Base-by-base conservation (phyloP, 2,797 vertebrate species). In the Mus spretus region DNA sequence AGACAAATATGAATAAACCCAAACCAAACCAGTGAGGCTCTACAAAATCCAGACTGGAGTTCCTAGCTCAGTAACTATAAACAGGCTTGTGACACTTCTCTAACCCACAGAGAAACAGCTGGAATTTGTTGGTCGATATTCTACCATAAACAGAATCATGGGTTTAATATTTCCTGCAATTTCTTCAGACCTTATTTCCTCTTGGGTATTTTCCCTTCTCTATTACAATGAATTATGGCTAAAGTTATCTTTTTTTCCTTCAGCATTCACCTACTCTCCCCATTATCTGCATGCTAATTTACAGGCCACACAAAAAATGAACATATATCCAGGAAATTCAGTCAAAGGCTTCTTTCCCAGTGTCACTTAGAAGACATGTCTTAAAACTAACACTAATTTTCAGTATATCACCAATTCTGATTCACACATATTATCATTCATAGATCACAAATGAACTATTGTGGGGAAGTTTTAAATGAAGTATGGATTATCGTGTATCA, bases 161-260 rank as follows among this genome's bases (percentile, higher is more conserved):
- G 85, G 96, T 96, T 97, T 97, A 97, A 97, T 97, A 97, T 96
- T 97, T 97, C 97, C 97, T 97, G 95, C 96, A 97, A 97, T 96
- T 95, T 96, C 89, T 93, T 93, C 72, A 96, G 95, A 96, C 75
- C 90, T 97, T 97, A 97, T 97, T 97, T 98, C 95, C 97, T 95
- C 95, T 95, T 93, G 79, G 85, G 75, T 93, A 93, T 96, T 97
- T 96, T 97, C 96, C 90, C 96, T 78, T 96, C 85, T 80, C 89
- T 95, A 94, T 95, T 96, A 89, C 93, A 65, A 97, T 97, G 97
- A 96, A 94, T 96, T 96, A 90, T 83, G 80, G 50, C 85, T 94
- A 78, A 96, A 95, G 57, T 90, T 89, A 93, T 92, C 89, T 89
- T 82, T 87, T 84, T 55, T 67, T 17, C 92, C 77, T 72, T 81